These are phyloP conservation scores for Ectobius pallidus DNA, from an alignment of 2,888 invertebrate genomes.

Conservation along the genomic window DNA sequence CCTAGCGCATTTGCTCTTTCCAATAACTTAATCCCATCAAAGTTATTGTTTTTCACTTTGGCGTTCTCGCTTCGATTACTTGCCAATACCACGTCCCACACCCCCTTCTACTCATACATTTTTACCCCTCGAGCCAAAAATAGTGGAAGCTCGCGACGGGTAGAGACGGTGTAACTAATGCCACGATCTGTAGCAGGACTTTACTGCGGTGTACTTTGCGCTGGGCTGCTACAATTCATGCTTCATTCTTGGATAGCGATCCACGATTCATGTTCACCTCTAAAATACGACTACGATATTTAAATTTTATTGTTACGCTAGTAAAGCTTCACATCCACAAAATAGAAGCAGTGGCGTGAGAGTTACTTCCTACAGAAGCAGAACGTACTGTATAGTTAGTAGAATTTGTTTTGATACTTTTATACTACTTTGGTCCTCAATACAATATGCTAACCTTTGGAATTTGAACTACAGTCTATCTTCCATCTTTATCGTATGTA, in stretches of 20 bases:
- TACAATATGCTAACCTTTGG: too few relatives aligned
- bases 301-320: constrained; percentile 16
- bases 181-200: background rate
- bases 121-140: background rate
- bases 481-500: too few relatives aligned
- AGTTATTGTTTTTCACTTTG: background rate
- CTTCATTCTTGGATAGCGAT: background rate
- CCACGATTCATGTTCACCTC: background rate
- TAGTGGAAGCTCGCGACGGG: background rate
- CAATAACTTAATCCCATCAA: too few relatives aligned
- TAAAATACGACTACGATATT: constrained; percentile 21
- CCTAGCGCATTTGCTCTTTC: background rate
- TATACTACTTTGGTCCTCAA: too few relatives aligned
- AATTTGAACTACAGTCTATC: too few relatives aligned
- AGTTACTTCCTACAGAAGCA: too few relatives aligned
- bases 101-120: background rate
- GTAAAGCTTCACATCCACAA: background rate
- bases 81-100: background rate
- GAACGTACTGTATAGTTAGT: too few relatives aligned
- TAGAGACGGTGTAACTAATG: background rate
- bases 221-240: background rate
- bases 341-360: background rate
- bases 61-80: constrained; percentile 2
- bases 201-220: background rate
- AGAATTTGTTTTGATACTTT: too few relatives aligned